A percentile compares a stretch with the other conserved stretches of the same genome.
phyloP scores from a whole-genome alignment of 2,113 vertebrate genomes.

The Pelmatolapia mariae region DNA sequence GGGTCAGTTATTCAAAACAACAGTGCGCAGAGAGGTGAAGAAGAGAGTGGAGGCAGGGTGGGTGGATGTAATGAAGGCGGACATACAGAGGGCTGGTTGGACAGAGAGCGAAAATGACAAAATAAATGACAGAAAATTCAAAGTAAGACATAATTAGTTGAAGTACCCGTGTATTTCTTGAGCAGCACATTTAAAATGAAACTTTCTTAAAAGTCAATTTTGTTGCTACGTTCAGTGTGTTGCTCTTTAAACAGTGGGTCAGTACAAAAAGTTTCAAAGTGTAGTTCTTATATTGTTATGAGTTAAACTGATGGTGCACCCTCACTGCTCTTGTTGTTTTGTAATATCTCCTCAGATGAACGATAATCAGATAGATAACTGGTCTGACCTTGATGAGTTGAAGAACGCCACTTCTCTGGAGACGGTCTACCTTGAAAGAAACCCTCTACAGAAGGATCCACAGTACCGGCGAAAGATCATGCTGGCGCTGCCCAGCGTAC shows the following conservation, averaged over 20 bases:
- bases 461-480: conserved; percentile 97
- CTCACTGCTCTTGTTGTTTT: not conserved
- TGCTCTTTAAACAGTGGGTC: not conserved
- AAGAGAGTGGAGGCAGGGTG: not conserved
- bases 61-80: not conserved
- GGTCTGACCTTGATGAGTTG: conserved; percentile 94
- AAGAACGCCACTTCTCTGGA: conserved; percentile 87
- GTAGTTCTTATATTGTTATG: not conserved
- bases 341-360: conserved; percentile 84
- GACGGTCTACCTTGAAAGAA: conserved; percentile 94
- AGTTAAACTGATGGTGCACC: not conserved
- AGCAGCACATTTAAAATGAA: not conserved
- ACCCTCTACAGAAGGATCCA: conserved; percentile 94
- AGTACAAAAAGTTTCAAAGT: not conserved
- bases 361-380: conserved; percentile 93
- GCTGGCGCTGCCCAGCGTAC: conserved; percentile 88
- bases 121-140: not conserved
- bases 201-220: not conserved
- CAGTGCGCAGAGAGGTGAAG: not conserved
- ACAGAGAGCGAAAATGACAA: not conserved
- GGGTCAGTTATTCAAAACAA: not conserved
- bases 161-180: not conserved
- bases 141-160: not conserved
- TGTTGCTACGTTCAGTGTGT: not conserved
- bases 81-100: not conserved